Evolutionary conservation across 2,113 vertebrate species (phyloP).

Genomic region (Aldabrachelys gigantea): DNA sequence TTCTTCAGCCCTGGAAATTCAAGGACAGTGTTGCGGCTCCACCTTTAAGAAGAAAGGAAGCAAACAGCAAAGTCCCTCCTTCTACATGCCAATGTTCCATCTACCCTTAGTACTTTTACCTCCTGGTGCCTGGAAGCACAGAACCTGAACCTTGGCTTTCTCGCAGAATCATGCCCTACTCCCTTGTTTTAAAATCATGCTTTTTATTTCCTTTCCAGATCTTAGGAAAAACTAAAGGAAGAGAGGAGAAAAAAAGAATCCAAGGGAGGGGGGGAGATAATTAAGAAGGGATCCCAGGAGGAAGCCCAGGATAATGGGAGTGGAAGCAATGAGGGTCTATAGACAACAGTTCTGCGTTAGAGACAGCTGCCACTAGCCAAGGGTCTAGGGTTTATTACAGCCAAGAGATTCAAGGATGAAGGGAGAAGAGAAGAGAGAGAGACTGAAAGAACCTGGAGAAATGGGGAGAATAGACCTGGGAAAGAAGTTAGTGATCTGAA

Average conservation of each 20-base stretch:
- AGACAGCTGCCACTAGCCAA: no score
- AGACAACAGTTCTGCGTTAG: not conserved
- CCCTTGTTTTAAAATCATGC: not conserved
- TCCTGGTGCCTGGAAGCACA: not conserved
- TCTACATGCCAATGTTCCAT: not conserved
- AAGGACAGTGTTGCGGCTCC: fast-evolving
- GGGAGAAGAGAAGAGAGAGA: not conserved
- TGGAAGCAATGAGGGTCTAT: not conserved
- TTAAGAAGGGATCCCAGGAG: not conserved
- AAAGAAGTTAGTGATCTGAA: not conserved
- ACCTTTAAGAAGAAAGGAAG: not conserved
- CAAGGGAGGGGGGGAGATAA: no score
- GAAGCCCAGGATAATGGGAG: not conserved
- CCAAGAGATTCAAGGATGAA: not conserved
- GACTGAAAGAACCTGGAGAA: not conserved
- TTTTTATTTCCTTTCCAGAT: slow-evolving; percentile 2
- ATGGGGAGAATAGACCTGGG: not conserved
- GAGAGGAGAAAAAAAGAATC: no score
- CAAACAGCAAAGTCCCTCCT: not conserved
- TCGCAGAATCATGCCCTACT: not conserved
- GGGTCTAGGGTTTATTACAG: no score
- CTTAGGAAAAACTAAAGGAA: not conserved
- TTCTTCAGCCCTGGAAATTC: not conserved
- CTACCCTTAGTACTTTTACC: not conserved
- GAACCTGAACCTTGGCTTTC: not conserved